A percentile compares a stretch with the other conserved stretches of the same genome.
These are phyloP conservation scores for Typhlomys cinereus DNA, from an alignment of 2,113 vertebrate species.

Conservation along the genomic window DNA sequence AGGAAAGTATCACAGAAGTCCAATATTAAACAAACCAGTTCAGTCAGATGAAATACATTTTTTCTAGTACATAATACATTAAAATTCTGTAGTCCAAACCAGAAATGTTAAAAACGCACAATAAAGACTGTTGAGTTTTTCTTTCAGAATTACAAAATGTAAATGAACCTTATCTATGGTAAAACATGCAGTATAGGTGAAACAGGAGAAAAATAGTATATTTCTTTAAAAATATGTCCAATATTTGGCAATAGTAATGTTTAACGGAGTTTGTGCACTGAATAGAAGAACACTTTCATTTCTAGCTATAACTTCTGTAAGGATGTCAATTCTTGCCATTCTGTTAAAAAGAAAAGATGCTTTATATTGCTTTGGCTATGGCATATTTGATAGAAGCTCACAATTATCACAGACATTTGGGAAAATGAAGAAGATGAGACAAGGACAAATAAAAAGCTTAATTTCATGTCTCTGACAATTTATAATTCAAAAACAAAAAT, in stretches of 20 bases:
- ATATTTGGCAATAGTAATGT: neutral
- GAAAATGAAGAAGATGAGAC: neutral
- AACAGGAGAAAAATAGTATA: neutral
- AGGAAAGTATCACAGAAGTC: neutral
- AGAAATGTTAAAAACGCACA: slow-evolving; percentile 15
- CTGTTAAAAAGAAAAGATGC: slow-evolving; percentile 13
- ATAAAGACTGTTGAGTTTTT: neutral
- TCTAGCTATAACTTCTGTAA: neutral
- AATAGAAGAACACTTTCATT: slow-evolving; percentile 37
- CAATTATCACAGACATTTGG: neutral
- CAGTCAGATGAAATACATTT: neutral
- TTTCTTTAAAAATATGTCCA: neutral
- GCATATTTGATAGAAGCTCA: neutral
- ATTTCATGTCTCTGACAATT: neutral
- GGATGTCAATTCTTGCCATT: slow-evolving; percentile 14
- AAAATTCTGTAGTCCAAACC: neutral
- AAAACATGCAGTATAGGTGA: slow-evolving; percentile 31
- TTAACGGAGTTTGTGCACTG: neutral
- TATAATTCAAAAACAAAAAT: neutral
- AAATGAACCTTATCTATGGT: slow-evolving; percentile 26
- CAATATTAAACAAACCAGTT: slow-evolving; percentile 3
- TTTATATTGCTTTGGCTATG: slow-evolving; percentile 1
- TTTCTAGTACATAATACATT: neutral
- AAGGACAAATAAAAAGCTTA: neutral
- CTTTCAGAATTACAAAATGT: slow-evolving; percentile 30